These are phyloP conservation scores for Bellardia pandia DNA, from an alignment of 2,888 invertebrate species.

Conservation along the genomic window DNA sequence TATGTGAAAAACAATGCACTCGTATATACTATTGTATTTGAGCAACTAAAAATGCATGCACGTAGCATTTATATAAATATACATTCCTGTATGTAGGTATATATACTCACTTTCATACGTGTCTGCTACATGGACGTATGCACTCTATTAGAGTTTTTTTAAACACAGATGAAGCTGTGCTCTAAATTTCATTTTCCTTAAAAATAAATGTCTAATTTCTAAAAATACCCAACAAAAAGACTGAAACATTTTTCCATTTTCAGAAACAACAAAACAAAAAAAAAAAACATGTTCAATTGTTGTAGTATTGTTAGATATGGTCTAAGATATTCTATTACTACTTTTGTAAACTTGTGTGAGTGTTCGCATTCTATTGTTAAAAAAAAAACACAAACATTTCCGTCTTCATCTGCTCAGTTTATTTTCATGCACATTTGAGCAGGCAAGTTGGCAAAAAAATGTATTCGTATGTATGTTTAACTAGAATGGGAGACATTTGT, in stretches of 20 bases:
- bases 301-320: neutral
- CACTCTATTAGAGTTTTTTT: constrained; percentile 2
- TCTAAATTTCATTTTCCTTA: constrained; percentile 17
- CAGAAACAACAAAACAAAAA: neutral
- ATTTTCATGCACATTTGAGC: constrained; percentile 42
- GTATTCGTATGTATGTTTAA: neutral
- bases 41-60: neutral
- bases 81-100: neutral
- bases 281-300: neutral
- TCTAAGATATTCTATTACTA: neutral
- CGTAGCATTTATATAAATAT: neutral
- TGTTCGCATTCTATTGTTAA: neutral
- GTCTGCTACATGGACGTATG: neutral
- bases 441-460: constrained; percentile 32
- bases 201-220: constrained; percentile 15
- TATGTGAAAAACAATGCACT: neutral
- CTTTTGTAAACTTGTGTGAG: neutral
- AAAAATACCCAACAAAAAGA: neutral
- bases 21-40: neutral
- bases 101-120: constrained; percentile 11
- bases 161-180: neutral
- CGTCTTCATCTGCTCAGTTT: constrained; percentile 16
- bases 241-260: neutral
- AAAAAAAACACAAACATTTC: constrained; percentile 31
- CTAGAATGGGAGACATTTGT: neutral